Conservation (phyloP, 2,888 invertebrate genomes). For the Taenaris catops region DNA sequence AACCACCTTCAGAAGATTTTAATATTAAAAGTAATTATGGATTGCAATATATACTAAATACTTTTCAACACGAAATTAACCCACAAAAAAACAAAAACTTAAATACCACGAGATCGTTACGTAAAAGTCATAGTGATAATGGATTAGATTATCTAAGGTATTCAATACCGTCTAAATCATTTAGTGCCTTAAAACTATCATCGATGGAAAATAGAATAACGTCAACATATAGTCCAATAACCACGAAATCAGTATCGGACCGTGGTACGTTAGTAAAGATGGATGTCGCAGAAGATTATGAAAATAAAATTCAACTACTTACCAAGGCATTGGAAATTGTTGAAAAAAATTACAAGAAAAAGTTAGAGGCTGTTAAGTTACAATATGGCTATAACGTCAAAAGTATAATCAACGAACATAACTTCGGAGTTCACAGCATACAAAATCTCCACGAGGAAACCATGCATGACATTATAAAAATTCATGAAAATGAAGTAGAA, state of each 20-base stretch:
- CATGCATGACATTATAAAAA: slow-evolving; percentile 60
- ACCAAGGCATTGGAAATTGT: slow-evolving; percentile 47
- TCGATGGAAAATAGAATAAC: slow-evolving; percentile 10
- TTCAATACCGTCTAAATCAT: slow-evolving; percentile 7
- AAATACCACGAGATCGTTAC: slow-evolving; percentile 26
- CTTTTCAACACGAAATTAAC: slow-evolving; percentile 35
- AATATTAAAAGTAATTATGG: slow-evolving; percentile 32
- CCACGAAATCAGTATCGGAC: slow-evolving; percentile 12
- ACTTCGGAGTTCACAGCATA: slow-evolving; percentile 74
- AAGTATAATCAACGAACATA: slow-evolving; percentile 72
- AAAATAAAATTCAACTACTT: slow-evolving; percentile 45
- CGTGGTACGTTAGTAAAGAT: slow-evolving; percentile 40
- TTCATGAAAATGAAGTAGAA: slow-evolving; percentile 75
- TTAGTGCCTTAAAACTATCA: slow-evolving; percentile 12
- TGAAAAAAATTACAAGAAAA: slow-evolving; percentile 58
- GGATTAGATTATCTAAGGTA: slow-evolving; percentile 21
- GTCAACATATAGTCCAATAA: slow-evolving; percentile 6
- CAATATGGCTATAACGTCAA: slow-evolving; percentile 77
- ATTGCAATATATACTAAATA: slow-evolving; percentile 45
- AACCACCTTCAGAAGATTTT: slow-evolving; percentile 1
- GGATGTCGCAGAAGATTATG: slow-evolving; percentile 42
- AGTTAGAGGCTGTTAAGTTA: slow-evolving; percentile 63
- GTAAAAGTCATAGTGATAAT: slow-evolving; percentile 41
- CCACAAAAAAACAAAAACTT: slow-evolving; percentile 28
- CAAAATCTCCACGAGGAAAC: slow-evolving; percentile 76